Evolutionary conservation across 2,888 invertebrate species (phyloP), one percentile per base, ranked within the genome.

Genomic region (Malthinus seriepunctatus): DNA sequence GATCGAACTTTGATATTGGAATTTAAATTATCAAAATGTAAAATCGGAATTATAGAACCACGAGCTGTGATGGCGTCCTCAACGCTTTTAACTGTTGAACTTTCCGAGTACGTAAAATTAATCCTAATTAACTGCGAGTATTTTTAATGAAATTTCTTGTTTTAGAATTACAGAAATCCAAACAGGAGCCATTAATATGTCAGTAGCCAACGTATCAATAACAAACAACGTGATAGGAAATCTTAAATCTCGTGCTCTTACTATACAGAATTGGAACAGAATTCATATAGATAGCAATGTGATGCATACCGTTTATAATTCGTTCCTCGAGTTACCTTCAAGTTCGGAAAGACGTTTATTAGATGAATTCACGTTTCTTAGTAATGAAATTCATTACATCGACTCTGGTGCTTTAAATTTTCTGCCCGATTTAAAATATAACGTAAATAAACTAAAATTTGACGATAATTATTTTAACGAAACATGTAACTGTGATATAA

Each of bases 1-100:
- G 82, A 83, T 42, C 79, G 83, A 57, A 86, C 86, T 0, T 78
- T 87, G 11, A 84, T 90, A 62, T 79, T 83, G 54, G 83, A 83
- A 66, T 80, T 90, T 49, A 81, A 83, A 63, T 80, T 90, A 42
- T 77, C 79, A 60, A 83, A 84, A 38, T 86, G 87, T 66, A 81
- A 78, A 66, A 79, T 90, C 39, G 78, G 81, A 47, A 79, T 77
- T 49, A 70, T 89, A 33, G 80, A 83, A 60, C 78, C 81, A 1
- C 83, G 81, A 66, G 88, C 89, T 15, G 77, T 90, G 56, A 82
- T 81, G 63, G 86, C 87, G 31, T 88, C 85, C 49, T 81, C 88
- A 56, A 82, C 80, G 38, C 86, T 86, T 70, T 80, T 90, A 56
- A 85, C 85, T 68, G 82, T 90, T 71, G 82, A 84, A 70, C 79